These are phyloP conservation scores for Rhaphigaster nebulosa DNA, from an alignment of 2,888 invertebrate genomes.

Conservation along the genomic window DNA sequence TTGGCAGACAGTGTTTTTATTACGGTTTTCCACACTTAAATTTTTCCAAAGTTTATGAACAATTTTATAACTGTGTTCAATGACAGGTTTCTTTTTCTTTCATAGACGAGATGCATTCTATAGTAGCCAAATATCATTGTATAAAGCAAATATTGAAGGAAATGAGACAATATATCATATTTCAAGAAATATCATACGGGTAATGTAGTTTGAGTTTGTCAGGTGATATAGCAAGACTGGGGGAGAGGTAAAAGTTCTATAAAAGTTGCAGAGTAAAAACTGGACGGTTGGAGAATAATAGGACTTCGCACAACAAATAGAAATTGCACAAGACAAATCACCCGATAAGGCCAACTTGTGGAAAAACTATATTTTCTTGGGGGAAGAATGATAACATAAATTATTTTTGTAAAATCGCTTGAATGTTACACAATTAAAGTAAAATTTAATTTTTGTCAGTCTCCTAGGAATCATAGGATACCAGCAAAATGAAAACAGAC, in stretches of 20 bases:
- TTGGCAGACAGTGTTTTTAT: too few species aligned
- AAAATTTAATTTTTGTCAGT: background rate
- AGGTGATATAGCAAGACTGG: background rate
- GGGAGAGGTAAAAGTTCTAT: background rate
- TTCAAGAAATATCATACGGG: background rate
- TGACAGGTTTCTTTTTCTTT: too few species aligned
- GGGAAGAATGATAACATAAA: background rate
- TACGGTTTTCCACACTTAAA: too few species aligned
- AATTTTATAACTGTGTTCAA: too few species aligned
- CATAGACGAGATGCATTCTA: too few species aligned
- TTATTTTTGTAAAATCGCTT: background rate
- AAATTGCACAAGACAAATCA: background rate
- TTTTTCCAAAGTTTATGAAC: too few species aligned
- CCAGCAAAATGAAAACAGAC: background rate
- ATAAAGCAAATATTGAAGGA: too few species aligned
- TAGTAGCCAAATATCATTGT: too few species aligned
- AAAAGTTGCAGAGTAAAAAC: background rate
- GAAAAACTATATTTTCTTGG: background rate
- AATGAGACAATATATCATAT: too few species aligned
- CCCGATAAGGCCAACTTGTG: background rate
- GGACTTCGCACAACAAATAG: background rate
- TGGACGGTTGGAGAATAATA: background rate
- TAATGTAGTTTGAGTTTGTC: background rate
- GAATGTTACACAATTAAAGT: background rate
- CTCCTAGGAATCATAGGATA: background rate